Evolutionary conservation across 1,140 invertebrate species (phyloP), one percentile per base, ranked within the genome.

Genomic region (Oryctes rhinoceros): DNA sequence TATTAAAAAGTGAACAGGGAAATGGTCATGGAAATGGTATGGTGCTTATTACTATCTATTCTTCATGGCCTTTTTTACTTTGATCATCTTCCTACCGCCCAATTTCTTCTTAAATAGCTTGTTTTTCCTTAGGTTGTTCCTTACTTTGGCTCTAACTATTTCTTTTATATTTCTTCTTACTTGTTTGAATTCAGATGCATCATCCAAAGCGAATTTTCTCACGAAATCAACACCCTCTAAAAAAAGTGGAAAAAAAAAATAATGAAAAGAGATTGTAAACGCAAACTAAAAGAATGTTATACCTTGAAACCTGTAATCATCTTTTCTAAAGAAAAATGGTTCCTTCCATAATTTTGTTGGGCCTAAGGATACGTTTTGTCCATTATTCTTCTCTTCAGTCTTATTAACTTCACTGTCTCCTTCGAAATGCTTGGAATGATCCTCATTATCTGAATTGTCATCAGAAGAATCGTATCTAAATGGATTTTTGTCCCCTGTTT

Each of bases 381-480:
- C 80, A 84, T 75, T 80, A 24, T 83, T 83, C 81, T 18, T 81
- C 47, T 82, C 78, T 62, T 7, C 35, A 4, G 3, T 83, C n/a
- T 37, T 7, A 75, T 79, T 83, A 75, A 44, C 35, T 79, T 82
- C 71, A 62, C 81, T 80, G 80, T 82, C 78, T 59, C 84, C 75
- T n/a, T 78, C 81, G 35, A 87, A 83, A 78, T 87, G 86, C 83
- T 91, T 90, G n/a, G 37, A 24, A 20, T 76, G 1, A 24, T 39
- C 37, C 47, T 47, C 47, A 4, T 76, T 48, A 13, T 48, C 44
- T 10, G 75, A 76, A 71, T 71, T 35, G 84, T 88, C 87, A 80
- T 92, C 91, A 30, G 91, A 91, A 24, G 91, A 91, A 84, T 92
- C 91, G 85, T 91, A 92, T n/a, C 90, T 88, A 86, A 92, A 92